A percentile compares a stretch with the other conserved stretches of the same genome.
phyloP scores from a whole-genome alignment of 2,113 vertebrate genomes.

The Grallaria varia region DNA sequence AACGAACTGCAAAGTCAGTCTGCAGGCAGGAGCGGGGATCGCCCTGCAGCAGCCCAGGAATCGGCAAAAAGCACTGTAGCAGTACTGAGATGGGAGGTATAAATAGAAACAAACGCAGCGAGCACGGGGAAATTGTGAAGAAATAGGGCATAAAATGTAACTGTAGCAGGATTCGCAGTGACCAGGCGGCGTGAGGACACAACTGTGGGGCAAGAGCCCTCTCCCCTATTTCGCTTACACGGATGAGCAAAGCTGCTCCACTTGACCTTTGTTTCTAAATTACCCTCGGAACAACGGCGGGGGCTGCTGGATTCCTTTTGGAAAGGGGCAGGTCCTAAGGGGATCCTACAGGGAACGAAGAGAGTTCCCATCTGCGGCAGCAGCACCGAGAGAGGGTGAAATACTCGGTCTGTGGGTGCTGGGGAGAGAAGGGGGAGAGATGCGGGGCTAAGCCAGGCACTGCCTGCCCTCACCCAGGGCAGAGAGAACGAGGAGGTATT shows the following conservation, averaged over 20 bases:
- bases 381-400: background rate
- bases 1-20: background rate
- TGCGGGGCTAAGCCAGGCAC: background rate
- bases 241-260: conserved; percentile 8
- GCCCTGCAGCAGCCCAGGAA: background rate
- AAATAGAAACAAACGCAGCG: background rate
- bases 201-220: background rate
- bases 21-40: background rate
- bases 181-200: background rate
- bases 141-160: background rate
- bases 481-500: background rate
- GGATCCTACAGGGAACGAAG: background rate
- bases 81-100: background rate
- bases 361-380: background rate
- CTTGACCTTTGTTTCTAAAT: conserved; percentile 50
- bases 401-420: background rate
- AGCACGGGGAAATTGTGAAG: background rate
- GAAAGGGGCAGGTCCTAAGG: background rate
- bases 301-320: background rate
- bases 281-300: background rate
- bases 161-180: background rate
- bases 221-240: background rate
- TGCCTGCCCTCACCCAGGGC: background rate
- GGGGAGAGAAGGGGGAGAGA: background rate
- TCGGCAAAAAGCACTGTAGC: background rate